Conservation (phyloP, 2,888 invertebrate genomes). For the Plusia festucae region DNA sequence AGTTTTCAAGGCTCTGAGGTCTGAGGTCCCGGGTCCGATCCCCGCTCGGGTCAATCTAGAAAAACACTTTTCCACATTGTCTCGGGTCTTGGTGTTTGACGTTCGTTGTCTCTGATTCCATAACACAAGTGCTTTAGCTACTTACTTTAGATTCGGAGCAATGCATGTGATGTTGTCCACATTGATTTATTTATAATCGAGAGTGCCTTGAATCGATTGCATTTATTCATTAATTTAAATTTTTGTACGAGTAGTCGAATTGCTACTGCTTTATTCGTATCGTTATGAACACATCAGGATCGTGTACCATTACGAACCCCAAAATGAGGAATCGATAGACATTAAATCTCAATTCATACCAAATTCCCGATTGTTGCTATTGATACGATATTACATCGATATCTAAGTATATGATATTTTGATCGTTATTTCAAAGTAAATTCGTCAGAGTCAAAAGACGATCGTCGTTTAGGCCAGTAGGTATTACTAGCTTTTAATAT, state of each 20-base stretch:
- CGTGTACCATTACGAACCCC: slow-evolving; percentile 2
- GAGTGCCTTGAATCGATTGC: background rate
- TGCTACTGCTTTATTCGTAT: background rate
- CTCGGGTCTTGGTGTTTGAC: no score
- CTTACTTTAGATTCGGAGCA: no score
- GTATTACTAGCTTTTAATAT: no score
- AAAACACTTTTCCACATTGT: no score
- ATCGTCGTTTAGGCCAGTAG: background rate
- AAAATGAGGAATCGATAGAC: slow-evolving; percentile 4
- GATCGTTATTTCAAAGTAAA: slow-evolving; percentile 4
- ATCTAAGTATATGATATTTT: background rate
- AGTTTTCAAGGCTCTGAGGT: no score
- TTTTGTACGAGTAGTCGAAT: background rate
- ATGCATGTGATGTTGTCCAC: no score
- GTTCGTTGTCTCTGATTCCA: no score
- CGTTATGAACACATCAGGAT: background rate
- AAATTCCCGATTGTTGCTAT: slow-evolving; percentile 1
- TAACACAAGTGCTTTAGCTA: no score
- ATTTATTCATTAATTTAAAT: background rate
- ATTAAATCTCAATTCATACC: slow-evolving; percentile 4
- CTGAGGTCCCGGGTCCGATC: no score
- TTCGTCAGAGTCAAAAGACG: background rate
- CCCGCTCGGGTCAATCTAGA: no score
- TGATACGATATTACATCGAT: background rate
- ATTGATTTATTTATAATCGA: background rate